Conservation (phyloP, 2,888 invertebrate genomes). For the Amaurobius ferox region DNA sequence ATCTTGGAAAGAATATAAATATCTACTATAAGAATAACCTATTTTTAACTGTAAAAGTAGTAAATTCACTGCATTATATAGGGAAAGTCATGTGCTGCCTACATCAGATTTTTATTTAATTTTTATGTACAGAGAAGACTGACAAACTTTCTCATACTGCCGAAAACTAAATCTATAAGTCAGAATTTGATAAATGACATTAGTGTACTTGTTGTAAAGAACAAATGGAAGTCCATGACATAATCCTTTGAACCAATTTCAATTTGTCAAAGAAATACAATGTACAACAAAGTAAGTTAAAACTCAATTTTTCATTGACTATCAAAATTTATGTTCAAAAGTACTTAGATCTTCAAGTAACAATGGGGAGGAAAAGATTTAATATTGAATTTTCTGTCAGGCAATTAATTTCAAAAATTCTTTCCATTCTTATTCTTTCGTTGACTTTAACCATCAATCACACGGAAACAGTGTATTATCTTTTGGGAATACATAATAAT, state of each 20-base stretch:
- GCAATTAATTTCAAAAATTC: background rate
- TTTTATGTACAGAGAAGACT: no score
- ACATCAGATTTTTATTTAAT: no score
- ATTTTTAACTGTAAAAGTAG: no score
- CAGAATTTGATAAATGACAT: slow-evolving; percentile 44
- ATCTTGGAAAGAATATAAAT: no score
- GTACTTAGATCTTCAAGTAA: background rate
- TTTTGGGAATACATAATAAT: no score
- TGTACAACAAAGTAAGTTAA: slow-evolving; percentile 56
- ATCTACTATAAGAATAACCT: no score
- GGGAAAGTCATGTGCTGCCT: no score
- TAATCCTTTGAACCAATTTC: slow-evolving; percentile 49
- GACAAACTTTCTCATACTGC: no score
- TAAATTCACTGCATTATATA: no score
- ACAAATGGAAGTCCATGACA: background rate
- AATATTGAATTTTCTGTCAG: background rate
- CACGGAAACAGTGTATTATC: background rate
- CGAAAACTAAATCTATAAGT: background rate
- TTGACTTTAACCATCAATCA: background rate
- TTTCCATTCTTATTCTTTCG: background rate
- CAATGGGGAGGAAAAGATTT: background rate
- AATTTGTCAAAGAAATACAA: slow-evolving; percentile 49
- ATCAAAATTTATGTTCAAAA: slow-evolving; percentile 21
- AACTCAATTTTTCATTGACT: slow-evolving; percentile 61
- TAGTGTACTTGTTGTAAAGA: slow-evolving; percentile 31